Base-by-base conservation (phyloP, 2,113 vertebrate species). In the Donacobius atricapilla region DNA sequence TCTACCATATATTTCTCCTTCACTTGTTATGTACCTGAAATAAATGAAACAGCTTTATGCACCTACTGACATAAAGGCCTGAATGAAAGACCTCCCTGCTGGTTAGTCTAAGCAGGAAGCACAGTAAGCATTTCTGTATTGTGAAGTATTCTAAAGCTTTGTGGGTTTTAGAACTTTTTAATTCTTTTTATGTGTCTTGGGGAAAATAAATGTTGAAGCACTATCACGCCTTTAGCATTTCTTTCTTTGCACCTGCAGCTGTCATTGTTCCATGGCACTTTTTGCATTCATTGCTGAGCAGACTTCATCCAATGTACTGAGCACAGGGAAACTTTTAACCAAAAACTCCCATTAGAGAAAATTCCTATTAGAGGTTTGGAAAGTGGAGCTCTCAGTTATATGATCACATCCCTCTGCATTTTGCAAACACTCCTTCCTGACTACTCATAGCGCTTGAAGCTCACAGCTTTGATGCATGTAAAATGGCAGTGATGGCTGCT, bases 151-250 rank as follows among this genome's bases (percentile, higher is more conserved):
- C 83, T 50, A 89, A 93, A 76, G 48, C 61, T 60, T 79, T 92
- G 83, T 64, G 64, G 33, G 23, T 81, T 90, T 93, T 89, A 87
- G 47, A 84, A 64, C 42, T 33, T 73, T 87, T 93, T 94, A 73
- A 83, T 73, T 87, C 50, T 92, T 94, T 87, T 88, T 85, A 71
- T 75, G 48, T 86, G 56, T 85, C 80, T 66, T 66, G 54, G 15
- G 60, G 44, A 87, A 88, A 97, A 97, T 96, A 97, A 97, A 96
- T 5, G 66, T 77, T 81, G 86, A 92, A 95, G 85, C 83, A 93
- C 57, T 91, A 78, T 80, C 15, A 40, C 0, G 45, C 64, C 64
- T 94, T 54, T 87, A 77, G 82, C n/a, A 44, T 83, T 87, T 88
- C 80, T 68, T 93, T 64, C 79, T 82, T 94, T 89, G 76, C 82